Conservation (phyloP, 2,113 vertebrate species). For the Ageneiosus marmoratus region DNA sequence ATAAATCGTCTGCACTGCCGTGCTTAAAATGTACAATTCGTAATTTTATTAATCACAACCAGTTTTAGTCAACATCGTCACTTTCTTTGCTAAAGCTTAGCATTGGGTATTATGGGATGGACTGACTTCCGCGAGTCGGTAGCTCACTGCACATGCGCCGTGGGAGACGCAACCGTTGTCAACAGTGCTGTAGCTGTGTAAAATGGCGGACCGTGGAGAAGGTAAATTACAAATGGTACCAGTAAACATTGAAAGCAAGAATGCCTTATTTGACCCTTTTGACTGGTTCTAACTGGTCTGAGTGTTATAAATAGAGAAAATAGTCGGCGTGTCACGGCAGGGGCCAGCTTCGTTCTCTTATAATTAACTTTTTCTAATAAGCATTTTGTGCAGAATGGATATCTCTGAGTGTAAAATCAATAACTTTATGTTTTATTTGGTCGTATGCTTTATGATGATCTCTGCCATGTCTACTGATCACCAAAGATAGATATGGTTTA, state of each 20-base stretch:
- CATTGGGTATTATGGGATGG: neutral
- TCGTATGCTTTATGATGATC: neutral
- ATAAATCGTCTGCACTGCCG: neutral
- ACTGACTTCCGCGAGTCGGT: neutral
- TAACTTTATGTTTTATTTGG: neutral
- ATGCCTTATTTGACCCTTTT: neutral
- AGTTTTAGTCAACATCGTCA: neutral
- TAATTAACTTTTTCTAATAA: neutral
- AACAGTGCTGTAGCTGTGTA: conserved; percentile 66
- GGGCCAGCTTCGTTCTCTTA: neutral
- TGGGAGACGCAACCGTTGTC: conserved; percentile 50
- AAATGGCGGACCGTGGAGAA: conserved; percentile 76
- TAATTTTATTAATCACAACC: neutral
- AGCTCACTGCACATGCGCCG: conserved; percentile 19
- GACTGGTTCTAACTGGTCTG: neutral
- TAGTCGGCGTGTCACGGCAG: neutral
- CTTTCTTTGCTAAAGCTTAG: conserved; percentile 7
- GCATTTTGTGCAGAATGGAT: neutral
- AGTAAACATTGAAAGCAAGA: neutral
- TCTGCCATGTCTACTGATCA: neutral
- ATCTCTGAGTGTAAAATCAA: neutral
- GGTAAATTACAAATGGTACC: conserved; percentile 63
- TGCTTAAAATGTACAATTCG: neutral
- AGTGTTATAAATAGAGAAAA: neutral
- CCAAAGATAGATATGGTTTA: too few relatives aligned